Base-by-base conservation (phyloP, 2,888 invertebrate species). In the Biston stratarius region DNA sequence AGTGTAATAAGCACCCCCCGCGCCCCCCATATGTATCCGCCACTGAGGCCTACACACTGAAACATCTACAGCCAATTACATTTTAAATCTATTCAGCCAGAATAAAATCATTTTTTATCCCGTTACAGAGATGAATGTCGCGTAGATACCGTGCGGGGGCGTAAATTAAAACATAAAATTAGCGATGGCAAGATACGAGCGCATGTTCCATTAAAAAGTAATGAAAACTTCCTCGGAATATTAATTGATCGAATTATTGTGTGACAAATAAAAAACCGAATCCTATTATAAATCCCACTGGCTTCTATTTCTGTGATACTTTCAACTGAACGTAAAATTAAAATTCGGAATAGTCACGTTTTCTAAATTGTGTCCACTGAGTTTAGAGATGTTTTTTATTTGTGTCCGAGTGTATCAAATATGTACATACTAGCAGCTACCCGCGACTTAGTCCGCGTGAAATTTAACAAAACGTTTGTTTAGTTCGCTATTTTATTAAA, bases 141-240 rank as follows among this genome's bases (percentile, higher is more conserved):
- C 77, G 74, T 78, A 78, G 81, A 81, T 82, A 75, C 73, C 74
- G 77, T 74, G 75, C 69, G 73, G 69, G 82, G 78, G 85, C 81
- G 86, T 83, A 84, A 88, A 89, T 88, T 88, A 87, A 87, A 87
- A 88, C 86, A 84, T 86, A 86, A 87, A 89, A 88, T 87, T 87
- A 86, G 87, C 82, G 87, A 89, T 88, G 81, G 77, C 70, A 75
- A 83, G 89, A 89, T 89, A 89, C 69, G 77, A 82, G 77, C 81
- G 79, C 78, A 78, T 74, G 83, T 85, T 87, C 85, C 87, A 88
- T 89, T 89, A 88, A 87, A 86, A 88, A 79, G 83, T 88, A 89
- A 89, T 90, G 88, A 89, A 88, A 89, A 84, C 83, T 83, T 84
- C 83, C 79, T 77, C 79, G 76, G 84, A 83, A 83, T 86, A 88